Evolutionary conservation across 2,888 invertebrate genomes (phyloP).

Genomic region (Sialis lutaria): DNA sequence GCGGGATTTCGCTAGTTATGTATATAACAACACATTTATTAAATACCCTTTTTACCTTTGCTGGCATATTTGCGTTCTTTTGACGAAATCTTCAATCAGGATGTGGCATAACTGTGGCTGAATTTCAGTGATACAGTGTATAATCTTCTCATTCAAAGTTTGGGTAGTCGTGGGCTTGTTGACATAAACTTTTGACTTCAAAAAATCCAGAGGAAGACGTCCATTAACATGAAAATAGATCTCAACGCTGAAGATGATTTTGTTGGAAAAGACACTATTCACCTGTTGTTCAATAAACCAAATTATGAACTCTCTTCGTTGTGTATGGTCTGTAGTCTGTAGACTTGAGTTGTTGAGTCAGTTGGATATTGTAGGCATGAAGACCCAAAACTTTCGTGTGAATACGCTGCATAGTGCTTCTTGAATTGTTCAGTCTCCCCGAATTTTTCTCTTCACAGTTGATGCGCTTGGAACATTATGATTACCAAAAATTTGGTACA

Average conservation of each 20-base stretch:
- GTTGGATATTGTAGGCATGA: not conserved
- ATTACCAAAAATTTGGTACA: not conserved
- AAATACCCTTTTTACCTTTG: too few species aligned
- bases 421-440: not conserved
- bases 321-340: not conserved
- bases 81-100: too few species aligned
- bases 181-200: too few species aligned
- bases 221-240: not conserved
- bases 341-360: not conserved
- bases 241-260: not conserved
- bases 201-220: too few species aligned
- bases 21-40: too few species aligned
- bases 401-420: constrained; percentile 1
- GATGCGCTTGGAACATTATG: not conserved
- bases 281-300: not conserved
- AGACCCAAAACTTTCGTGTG: not conserved
- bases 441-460: not conserved
- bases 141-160: too few species aligned
- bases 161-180: too few species aligned
- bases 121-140: too few species aligned
- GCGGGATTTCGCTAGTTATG: too few species aligned
- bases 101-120: too few species aligned
- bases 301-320: not conserved
- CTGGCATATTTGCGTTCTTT: too few species aligned
- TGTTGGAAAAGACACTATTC: not conserved